Conservation (phyloP, 2,797 vertebrate species). For the Poecilia picta region DNA sequence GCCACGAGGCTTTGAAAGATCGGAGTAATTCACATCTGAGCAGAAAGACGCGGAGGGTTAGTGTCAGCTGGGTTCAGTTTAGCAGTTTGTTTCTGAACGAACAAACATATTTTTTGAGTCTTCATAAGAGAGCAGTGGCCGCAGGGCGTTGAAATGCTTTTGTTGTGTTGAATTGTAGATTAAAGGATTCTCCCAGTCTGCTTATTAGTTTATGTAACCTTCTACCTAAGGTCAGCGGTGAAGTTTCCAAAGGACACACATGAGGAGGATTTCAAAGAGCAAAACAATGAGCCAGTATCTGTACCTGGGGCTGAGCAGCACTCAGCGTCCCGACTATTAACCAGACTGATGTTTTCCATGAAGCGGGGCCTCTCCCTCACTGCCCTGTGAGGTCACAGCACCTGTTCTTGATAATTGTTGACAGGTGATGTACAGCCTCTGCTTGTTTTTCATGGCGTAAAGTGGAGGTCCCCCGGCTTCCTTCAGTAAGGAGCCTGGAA, state of each 20-base stretch:
- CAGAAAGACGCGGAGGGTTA: constrained; percentile 25
- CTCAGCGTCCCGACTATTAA: constrained; percentile 27
- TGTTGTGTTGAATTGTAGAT: constrained; percentile 46
- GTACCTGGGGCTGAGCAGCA: constrained; percentile 22
- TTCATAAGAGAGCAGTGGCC: constrained; percentile 12
- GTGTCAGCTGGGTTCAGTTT: constrained; percentile 50
- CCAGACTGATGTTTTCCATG: constrained; percentile 47
- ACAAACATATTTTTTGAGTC: constrained; percentile 17
- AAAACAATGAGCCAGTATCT: constrained; percentile 34
- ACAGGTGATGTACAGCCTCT: constrained; percentile 59
- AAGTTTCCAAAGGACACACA: constrained; percentile 20
- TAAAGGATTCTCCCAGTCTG: constrained; percentile 30
- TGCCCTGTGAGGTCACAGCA: constrained; percentile 73
- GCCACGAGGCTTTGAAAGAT: constrained; percentile 55
- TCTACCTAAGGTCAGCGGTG: constrained; percentile 41
- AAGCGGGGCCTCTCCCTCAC: constrained; percentile 43
- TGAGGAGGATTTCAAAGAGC: constrained; percentile 19
- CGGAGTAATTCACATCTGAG: constrained; percentile 46
- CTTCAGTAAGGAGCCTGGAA: constrained; percentile 10
- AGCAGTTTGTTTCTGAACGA: constrained; percentile 32
- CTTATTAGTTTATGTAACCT: constrained; percentile 44
- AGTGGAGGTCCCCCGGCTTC: constrained; percentile 35
- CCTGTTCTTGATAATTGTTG: constrained; percentile 67
- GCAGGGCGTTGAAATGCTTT: constrained; percentile 30
- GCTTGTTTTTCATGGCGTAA: constrained; percentile 65